Evolutionary conservation across 1,140 invertebrate species (phyloP), one percentile per base, ranked within the genome.

Genomic region (Eupeodes corollae): DNA sequence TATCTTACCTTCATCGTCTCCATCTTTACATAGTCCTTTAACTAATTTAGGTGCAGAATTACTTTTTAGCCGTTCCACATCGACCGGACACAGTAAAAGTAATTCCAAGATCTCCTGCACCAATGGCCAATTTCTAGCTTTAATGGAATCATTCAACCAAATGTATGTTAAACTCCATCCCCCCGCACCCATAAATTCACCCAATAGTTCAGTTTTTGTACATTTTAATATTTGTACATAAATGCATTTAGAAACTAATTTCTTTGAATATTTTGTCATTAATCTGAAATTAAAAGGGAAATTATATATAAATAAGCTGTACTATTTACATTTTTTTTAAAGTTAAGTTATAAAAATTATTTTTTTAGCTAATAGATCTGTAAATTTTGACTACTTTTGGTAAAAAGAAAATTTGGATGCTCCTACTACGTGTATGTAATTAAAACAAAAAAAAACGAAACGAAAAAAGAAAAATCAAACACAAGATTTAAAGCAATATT

Each of bases 241-340:
- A 55, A 94, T 88, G 73, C 91, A 95, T 74, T 92, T 92, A 55
- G 90, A 93, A 31, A 96, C 91, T 44, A 96, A 72, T 69, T 96
- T 96, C 65, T 88, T 92, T 1, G 91, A 94, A 76, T 88, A 93
- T 68, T 93, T 92, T 19, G 86, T 86, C 91, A 96, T 96, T 59
- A 96, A 77, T 63, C 88, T 94, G 73, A 53, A 82, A 80, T 52
- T 59, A 70, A 69, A 70, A 62, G 61, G 50, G 43, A 33, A 47
- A 37, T 26, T 26, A n/a, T n/a, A n/a, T n/a, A n/a, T n/a, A n/a
- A n/a, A n/a, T n/a, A n/a, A n/a, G n/a, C n/a, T 14, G 12, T 30
- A 38, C 42, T 10, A 37, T 33, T n/a, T 40, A 35, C 3, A 26
- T 26, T 39, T 26, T 44, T 26, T 14, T 26, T 3, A 16, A 3